Conservation (phyloP, 2,797 vertebrate genomes). For the Scarus forsteni region DNA sequence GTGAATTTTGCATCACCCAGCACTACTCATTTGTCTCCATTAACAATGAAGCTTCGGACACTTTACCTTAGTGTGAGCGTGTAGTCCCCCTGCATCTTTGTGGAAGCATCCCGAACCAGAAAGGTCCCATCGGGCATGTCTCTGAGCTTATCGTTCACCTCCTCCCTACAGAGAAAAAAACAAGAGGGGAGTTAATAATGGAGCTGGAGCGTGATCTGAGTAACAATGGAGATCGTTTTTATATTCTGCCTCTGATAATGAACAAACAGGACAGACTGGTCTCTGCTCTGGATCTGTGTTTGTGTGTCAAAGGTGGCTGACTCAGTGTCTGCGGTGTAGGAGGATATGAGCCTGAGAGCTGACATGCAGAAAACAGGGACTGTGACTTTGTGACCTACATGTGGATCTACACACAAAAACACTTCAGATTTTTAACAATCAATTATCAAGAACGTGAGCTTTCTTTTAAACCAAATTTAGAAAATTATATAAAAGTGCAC, state of each 20-base stretch:
- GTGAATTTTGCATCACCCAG: not conserved
- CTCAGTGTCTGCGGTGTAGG: constrained; percentile 46
- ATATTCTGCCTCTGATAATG: constrained; percentile 37
- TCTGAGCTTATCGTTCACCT: constrained; percentile 95
- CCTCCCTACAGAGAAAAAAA: constrained; percentile 85
- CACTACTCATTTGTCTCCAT: too few species aligned
- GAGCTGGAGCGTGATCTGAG: constrained; percentile 13
- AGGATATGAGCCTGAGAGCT: not conserved
- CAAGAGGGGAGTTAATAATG: constrained; percentile 1
- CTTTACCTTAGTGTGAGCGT: constrained; percentile 92
- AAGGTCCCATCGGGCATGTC: constrained; percentile 98
- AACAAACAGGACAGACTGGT: constrained; percentile 24
- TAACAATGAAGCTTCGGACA: not conserved
- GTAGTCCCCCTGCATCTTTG: constrained; percentile 96
- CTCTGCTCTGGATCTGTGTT: not conserved
- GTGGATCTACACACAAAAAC: too few species aligned
- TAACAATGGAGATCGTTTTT: not conserved
- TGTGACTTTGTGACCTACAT: too few species aligned
- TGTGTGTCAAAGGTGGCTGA: constrained; percentile 37
- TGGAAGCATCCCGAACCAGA: constrained; percentile 95
- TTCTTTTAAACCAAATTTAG: too few species aligned
- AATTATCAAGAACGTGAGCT: too few species aligned
- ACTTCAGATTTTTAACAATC: too few species aligned
- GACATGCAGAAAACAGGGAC: constrained; percentile 6
- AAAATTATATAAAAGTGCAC: too few species aligned